Conservation (phyloP, 1,140 invertebrate genomes). For the Sycophila sp. region DNA sequence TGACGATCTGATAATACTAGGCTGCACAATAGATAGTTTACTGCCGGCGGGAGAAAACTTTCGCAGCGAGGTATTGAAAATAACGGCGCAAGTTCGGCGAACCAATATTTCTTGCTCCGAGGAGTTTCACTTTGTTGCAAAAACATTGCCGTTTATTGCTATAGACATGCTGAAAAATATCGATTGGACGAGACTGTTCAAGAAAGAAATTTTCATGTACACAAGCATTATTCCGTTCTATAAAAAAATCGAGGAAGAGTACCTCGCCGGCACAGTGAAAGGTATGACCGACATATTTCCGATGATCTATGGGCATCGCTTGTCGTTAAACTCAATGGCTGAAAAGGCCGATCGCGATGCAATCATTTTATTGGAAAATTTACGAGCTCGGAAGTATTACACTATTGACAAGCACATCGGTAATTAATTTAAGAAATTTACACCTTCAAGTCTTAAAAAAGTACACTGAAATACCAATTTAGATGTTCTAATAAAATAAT, state of each 20-base stretch:
- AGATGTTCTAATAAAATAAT: no score
- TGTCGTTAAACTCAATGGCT: slow-evolving; percentile 64
- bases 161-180: slow-evolving; percentile 44
- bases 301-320: slow-evolving; percentile 65
- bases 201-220: slow-evolving; percentile 57
- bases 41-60: slow-evolving; percentile 68
- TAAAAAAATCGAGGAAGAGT: slow-evolving; percentile 42
- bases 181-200: slow-evolving; percentile 54
- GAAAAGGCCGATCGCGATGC: slow-evolving; percentile 65
- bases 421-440: no score
- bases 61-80: slow-evolving; percentile 65
- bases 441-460: no score
- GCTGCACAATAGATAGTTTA: slow-evolving; percentile 38
- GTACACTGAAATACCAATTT: no score
- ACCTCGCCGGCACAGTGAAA: slow-evolving; percentile 52
- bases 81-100: slow-evolving; percentile 50
- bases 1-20: slow-evolving; percentile 37
- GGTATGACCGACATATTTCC: slow-evolving; percentile 59
- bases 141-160: slow-evolving; percentile 45
- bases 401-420: slow-evolving; percentile 60
- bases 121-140: slow-evolving; percentile 55
- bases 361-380: slow-evolving; percentile 69
- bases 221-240: slow-evolving; percentile 47
- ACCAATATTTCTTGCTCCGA: slow-evolving; percentile 34
- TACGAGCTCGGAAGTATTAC: slow-evolving; percentile 62